Conservation (phyloP, 2,113 vertebrate species). For the Sceloporus tristichus region DNA sequence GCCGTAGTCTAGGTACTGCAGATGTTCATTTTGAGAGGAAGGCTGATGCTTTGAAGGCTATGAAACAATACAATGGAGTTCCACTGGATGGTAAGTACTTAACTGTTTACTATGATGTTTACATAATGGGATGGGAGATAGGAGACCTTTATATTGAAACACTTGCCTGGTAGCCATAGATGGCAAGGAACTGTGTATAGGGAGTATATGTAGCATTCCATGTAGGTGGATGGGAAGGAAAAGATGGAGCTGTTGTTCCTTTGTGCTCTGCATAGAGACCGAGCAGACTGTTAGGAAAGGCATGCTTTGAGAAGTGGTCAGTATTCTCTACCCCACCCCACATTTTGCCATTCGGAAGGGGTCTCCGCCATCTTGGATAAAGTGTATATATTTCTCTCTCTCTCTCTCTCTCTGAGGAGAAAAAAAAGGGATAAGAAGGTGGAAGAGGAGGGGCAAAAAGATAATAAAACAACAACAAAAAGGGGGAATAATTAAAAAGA, state of each 20-base stretch:
- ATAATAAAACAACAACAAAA: too few relatives aligned
- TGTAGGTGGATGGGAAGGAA: background rate
- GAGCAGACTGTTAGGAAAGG: too few relatives aligned
- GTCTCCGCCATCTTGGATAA: too few relatives aligned
- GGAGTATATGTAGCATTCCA: background rate
- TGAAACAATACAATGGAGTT: constrained; percentile 99
- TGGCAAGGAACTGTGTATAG: background rate
- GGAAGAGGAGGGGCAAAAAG: too few relatives aligned
- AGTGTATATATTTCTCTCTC: too few relatives aligned
- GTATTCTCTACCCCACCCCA: too few relatives aligned
- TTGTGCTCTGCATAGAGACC: background rate
- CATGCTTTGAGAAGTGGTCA: too few relatives aligned
- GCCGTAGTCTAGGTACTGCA: constrained; percentile 93
- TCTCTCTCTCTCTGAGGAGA: too few relatives aligned
- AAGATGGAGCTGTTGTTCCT: background rate
- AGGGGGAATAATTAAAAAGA: too few relatives aligned
- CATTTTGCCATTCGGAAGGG: too few relatives aligned
- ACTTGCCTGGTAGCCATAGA: background rate
- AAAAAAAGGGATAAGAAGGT: too few relatives aligned
- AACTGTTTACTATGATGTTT: fast-evolving
- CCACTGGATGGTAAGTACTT: constrained; percentile 89
- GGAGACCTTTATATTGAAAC: background rate
- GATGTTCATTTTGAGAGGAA: constrained; percentile 97
- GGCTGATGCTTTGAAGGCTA: constrained; percentile 95
- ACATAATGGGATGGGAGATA: fast-evolving